phyloP scores from a whole-genome alignment of 2,888 invertebrate genomes.

The Apamea sordens region DNA sequence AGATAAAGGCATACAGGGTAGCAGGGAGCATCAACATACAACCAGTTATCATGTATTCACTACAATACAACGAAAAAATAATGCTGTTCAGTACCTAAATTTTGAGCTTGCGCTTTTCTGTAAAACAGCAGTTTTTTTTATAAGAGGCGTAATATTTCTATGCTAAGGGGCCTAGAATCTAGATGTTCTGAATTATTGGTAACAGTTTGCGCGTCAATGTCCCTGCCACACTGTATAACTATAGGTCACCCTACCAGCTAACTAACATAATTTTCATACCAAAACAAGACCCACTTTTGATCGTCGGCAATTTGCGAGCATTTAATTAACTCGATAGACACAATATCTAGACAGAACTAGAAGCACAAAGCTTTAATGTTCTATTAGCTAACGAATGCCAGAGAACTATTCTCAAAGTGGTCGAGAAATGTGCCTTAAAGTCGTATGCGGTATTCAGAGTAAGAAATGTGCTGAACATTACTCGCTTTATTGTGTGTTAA shows the following conservation, averaged over 20 bases:
- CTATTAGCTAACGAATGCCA: constrained; percentile 60
- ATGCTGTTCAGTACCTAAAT: too few relatives aligned
- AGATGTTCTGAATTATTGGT: too few relatives aligned
- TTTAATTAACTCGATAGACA: constrained; percentile 55
- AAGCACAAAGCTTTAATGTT: constrained; percentile 64
- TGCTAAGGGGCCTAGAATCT: too few relatives aligned
- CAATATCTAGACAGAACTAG: constrained; percentile 58
- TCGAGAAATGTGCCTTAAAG: constrained; percentile 48
- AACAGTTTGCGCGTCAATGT: too few relatives aligned
- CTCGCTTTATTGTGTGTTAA: constrained; percentile 61
- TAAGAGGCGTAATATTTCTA: too few relatives aligned
- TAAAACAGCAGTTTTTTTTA: too few relatives aligned
- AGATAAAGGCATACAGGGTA: too few relatives aligned
- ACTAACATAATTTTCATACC: constrained; percentile 3
- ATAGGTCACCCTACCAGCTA: not conserved
- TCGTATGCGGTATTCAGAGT: constrained; percentile 51
- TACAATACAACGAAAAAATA: too few relatives aligned
- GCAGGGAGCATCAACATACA: too few relatives aligned
- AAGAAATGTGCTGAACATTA: constrained; percentile 57
- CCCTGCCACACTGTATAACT: too few relatives aligned
- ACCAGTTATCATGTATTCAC: too few relatives aligned
- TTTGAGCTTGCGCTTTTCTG: too few relatives aligned
- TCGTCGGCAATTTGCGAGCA: constrained; percentile 49
- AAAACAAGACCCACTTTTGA: constrained; percentile 37
- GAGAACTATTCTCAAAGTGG: constrained; percentile 51